These are phyloP conservation scores for Myathropa florea DNA, from an alignment of 2,888 invertebrate genomes.

Conservation along the genomic window DNA sequence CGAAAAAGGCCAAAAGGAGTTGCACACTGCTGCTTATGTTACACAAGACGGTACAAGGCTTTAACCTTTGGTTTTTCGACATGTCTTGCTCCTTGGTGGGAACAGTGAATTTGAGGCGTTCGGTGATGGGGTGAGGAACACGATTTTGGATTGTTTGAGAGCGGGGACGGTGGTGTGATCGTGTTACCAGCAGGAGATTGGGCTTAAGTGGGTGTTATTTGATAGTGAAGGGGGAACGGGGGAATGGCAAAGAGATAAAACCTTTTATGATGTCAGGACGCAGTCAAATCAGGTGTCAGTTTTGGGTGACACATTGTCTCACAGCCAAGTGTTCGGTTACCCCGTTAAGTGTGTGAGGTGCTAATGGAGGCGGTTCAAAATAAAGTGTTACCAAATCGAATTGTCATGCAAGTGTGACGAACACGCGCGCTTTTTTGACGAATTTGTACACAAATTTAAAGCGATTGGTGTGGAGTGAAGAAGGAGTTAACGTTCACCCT, in stretches of 20 bases:
- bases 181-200: background rate
- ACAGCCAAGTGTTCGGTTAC: background rate
- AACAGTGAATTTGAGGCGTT: constrained; percentile 31
- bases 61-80: constrained; percentile 62
- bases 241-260: background rate
- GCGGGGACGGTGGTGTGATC: background rate
- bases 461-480: background rate
- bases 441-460: too few species aligned
- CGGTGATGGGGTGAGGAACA: background rate
- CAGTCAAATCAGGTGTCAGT: background rate
- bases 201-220: background rate
- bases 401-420: too few species aligned
- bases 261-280: background rate
- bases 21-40: constrained; percentile 44
- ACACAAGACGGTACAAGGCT: constrained; percentile 53
- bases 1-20: constrained; percentile 46
- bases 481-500: too few species aligned
- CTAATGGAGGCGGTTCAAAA: background rate
- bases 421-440: background rate
- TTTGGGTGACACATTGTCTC: background rate
- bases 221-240: background rate
- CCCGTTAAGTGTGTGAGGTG: background rate
- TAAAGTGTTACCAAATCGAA: background rate
- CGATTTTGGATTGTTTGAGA: background rate
- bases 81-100: constrained; percentile 26